These are phyloP conservation scores for Galerucella nymphaeae DNA, from an alignment of 2,888 invertebrate genomes.

Conservation along the genomic window DNA sequence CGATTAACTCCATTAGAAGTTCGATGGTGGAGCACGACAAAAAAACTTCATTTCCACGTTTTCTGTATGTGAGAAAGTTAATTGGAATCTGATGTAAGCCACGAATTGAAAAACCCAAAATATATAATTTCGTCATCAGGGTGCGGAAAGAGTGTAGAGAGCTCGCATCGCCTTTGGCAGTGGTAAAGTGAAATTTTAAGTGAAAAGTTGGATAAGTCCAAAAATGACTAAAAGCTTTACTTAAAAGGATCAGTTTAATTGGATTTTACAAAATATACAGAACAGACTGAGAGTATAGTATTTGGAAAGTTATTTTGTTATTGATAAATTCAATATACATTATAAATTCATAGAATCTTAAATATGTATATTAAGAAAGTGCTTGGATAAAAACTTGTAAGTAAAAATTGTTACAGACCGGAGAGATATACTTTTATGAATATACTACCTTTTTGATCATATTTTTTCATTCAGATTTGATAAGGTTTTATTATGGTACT, in stretches of 20 bases:
- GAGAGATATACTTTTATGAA: no score
- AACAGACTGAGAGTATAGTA: not conserved
- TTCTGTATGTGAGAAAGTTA: not conserved
- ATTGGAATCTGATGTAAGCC: not conserved
- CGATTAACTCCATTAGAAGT: no score
- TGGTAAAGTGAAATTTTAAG: slow-evolving; percentile 59
- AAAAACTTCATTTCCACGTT: no score
- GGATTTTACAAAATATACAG: slow-evolving; percentile 43
- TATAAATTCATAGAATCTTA: no score
- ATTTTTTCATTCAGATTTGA: no score
- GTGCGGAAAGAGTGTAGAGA: slow-evolving; percentile 54
- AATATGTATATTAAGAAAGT: no score
- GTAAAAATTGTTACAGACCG: no score
- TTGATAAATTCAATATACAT: no score
- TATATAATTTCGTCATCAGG: slow-evolving; percentile 47
- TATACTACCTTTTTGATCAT: no score
- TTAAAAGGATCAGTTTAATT: slow-evolving; percentile 47
- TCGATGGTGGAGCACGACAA: no score
- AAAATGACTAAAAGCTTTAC: slow-evolving; percentile 44
- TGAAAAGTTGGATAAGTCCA: slow-evolving; percentile 60
- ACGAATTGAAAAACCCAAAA: slow-evolving; percentile 57
- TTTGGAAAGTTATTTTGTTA: not conserved
- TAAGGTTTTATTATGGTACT: no score
- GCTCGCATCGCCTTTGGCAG: slow-evolving; percentile 51
- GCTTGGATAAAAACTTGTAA: no score